phyloP scores from a whole-genome alignment of 2,113 vertebrate genomes.

The Pituophis catenifer region DNA sequence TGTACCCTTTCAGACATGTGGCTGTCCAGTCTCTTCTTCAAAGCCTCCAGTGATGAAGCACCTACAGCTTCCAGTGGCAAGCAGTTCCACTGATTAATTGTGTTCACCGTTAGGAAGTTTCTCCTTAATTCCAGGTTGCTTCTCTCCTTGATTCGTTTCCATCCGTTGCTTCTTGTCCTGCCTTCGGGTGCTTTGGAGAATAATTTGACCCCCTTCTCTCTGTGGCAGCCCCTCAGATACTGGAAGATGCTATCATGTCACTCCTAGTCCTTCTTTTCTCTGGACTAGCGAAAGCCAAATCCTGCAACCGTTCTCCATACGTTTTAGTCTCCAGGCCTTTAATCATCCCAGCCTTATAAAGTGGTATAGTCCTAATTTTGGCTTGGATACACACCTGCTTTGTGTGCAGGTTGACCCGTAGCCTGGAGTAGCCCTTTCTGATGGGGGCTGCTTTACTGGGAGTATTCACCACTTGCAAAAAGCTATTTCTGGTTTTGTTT shows the following conservation, averaged over 20 bases:
- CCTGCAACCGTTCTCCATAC: neutral
- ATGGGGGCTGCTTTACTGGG: neutral
- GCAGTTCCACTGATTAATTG: neutral
- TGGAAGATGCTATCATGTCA: neutral
- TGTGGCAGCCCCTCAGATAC: neutral
- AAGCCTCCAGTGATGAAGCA: neutral
- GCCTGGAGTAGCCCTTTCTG: neutral
- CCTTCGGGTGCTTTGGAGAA: neutral
- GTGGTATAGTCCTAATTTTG: neutral
- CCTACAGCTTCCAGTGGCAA: neutral
- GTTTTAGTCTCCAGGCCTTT: no score
- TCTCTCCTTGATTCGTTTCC: neutral
- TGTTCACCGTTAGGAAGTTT: neutral
- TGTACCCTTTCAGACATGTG: neutral
- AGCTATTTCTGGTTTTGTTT: neutral
- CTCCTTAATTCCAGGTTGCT: neutral
- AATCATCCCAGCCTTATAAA: neutral
- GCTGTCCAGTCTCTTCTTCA: neutral
- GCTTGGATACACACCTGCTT: neutral
- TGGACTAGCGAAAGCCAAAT: neutral
- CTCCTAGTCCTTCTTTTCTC: no score
- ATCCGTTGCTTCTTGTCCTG: neutral
- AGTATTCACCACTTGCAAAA: neutral
- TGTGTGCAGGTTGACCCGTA: no score
- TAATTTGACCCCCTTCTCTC: neutral